Evolutionary conservation across 2,888 invertebrate genomes (phyloP).

Genomic region (Lacanobia wlatinum): DNA sequence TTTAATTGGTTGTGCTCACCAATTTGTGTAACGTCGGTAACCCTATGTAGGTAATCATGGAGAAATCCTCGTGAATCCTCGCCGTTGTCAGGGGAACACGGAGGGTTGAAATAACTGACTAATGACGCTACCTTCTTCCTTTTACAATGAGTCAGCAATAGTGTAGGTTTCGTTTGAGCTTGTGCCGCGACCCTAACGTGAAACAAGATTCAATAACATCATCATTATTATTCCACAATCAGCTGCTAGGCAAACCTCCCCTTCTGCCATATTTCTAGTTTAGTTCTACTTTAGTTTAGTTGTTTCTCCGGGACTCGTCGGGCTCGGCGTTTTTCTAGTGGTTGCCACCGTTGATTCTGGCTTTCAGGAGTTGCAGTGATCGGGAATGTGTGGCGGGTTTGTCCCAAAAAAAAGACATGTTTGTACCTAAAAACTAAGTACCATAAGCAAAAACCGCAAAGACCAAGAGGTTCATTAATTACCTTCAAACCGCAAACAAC

Average conservation of each 20-base stretch:
- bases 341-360: too few relatives aligned
- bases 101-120: neutral
- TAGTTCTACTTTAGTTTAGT: too few relatives aligned
- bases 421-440: neutral
- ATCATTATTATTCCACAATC: neutral
- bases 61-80: neutral
- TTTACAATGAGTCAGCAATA: neutral
- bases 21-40: neutral
- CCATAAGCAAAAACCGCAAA: neutral
- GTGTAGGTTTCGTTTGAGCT: neutral
- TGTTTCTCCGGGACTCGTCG: too few relatives aligned
- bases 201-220: neutral
- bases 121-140: neutral
- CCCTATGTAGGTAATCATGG: neutral
- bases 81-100: neutral
- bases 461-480: neutral
- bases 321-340: too few relatives aligned
- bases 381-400: too few relatives aligned
- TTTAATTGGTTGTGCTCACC: neutral
- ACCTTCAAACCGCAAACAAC: conserved; percentile 3
- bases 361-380: too few relatives aligned
- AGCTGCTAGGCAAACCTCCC: neutral
- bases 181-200: neutral
- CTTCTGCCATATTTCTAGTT: too few relatives aligned
- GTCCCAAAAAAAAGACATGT: too few relatives aligned